Evolutionary conservation across 2,797 vertebrate genomes (phyloP).

Genomic region (Denticeps clupeoides): DNA sequence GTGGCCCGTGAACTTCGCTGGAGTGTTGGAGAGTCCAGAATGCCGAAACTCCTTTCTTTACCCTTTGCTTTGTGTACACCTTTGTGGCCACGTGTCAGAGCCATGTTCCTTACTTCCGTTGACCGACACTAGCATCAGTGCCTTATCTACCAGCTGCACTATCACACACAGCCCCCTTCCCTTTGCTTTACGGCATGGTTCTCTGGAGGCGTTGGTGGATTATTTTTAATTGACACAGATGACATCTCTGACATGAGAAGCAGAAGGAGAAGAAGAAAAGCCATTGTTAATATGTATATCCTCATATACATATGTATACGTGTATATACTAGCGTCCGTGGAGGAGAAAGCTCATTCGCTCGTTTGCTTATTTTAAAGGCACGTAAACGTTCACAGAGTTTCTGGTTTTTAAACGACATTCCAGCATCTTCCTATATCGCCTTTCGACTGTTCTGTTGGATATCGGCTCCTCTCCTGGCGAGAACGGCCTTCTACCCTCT

Average conservation of each 20-base stretch:
- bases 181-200: conserved; percentile 16
- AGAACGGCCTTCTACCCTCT: too few species aligned
- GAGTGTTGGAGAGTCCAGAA: too few species aligned
- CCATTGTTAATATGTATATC: conserved; percentile 47
- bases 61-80: neutral
- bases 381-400: too few species aligned
- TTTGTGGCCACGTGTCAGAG: conserved; percentile 24
- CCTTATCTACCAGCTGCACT: conserved; percentile 57
- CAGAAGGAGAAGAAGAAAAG: conserved; percentile 29
- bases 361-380: too few species aligned
- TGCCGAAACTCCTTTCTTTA: too few species aligned
- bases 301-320: conserved; percentile 11
- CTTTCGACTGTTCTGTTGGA: too few species aligned
- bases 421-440: too few species aligned
- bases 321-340: neutral
- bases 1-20: too few species aligned
- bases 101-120: conserved; percentile 46
- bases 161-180: conserved; percentile 40
- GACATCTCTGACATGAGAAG: conserved; percentile 19
- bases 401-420: too few species aligned
- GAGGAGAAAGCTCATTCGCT: neutral
- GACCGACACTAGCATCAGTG: conserved; percentile 59
- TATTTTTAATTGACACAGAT: conserved; percentile 19
- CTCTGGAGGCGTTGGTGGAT: conserved; percentile 23
- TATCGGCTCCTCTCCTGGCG: too few species aligned